A percentile compares a stretch with the other conserved stretches of the same genome.
These are phyloP conservation scores for Oncorhynchus nerka DNA, from an alignment of 2,113 vertebrate species.

Conservation along the genomic window DNA sequence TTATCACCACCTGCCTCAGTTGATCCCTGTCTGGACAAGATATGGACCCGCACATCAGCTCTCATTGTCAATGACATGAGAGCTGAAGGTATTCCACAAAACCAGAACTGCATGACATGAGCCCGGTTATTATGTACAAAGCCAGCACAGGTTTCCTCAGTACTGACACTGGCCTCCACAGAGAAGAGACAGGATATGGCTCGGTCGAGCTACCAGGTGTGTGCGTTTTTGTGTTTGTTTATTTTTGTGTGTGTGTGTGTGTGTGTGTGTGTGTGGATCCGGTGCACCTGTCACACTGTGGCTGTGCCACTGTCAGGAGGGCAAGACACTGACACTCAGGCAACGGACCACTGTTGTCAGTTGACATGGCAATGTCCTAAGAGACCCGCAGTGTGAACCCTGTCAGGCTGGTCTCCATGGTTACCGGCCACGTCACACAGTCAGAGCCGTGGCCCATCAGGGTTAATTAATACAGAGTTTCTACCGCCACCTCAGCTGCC, in stretches of 20 bases:
- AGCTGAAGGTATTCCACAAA: too few species aligned
- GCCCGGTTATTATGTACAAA: not conserved
- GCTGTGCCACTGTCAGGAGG: constrained; percentile 55
- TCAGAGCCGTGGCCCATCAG: constrained; percentile 67
- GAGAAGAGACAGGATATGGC: not conserved
- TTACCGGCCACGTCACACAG: constrained; percentile 68
- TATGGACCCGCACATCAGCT: not conserved
- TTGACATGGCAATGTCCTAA: constrained; percentile 68
- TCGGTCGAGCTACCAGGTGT: constrained; percentile 34
- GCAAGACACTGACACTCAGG: constrained; percentile 59
- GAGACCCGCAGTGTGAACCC: constrained; percentile 69
- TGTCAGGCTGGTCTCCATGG: constrained; percentile 73
- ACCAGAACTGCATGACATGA: not conserved
- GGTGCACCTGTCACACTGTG: constrained; percentile 67
- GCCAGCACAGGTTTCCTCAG: not conserved
- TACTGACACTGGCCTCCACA: not conserved
- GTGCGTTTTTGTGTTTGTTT: constrained; percentile 18
- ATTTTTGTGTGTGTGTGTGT: constrained; percentile 25
- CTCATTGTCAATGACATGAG: not conserved
- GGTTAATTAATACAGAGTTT: constrained; percentile 79
- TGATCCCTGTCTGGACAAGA: not conserved
- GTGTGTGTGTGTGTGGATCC: constrained; percentile 41
- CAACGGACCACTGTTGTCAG: constrained; percentile 51
- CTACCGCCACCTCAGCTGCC: constrained; percentile 58
- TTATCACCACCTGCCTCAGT: constrained; percentile 6